Conservation (phyloP, 1,140 invertebrate species). For the Bacillus rossius region DNA sequence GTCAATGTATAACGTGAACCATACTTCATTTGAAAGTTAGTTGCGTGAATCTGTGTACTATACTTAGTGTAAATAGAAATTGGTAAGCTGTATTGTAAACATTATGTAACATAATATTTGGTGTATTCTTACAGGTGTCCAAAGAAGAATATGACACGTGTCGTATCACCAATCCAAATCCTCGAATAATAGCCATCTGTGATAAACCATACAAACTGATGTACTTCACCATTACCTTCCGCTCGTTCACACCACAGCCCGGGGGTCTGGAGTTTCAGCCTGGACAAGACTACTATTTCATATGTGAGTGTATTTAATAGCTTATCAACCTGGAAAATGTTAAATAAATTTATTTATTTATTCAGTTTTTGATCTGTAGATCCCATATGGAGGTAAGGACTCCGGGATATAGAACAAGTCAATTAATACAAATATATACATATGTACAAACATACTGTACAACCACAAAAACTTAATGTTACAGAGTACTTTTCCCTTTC, state of each 20-base stretch:
- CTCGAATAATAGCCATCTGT: slow-evolving; percentile 90
- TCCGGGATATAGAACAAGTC: too few species aligned
- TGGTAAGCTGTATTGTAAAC: too few species aligned
- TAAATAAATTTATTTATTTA: background rate
- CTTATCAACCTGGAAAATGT: background rate
- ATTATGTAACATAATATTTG: background rate
- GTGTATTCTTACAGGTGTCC: slow-evolving; percentile 54
- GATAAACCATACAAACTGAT: slow-evolving; percentile 90
- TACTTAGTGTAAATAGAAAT: too few species aligned
- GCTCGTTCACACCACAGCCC: slow-evolving; percentile 92
- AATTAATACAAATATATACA: too few species aligned
- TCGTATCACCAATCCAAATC: slow-evolving; percentile 89
- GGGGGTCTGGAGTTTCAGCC: slow-evolving; percentile 91
- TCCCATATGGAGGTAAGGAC: too few species aligned
- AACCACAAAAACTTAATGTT: background rate
- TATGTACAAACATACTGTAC: too few species aligned
- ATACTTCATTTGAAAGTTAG: too few species aligned
- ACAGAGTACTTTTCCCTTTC: background rate
- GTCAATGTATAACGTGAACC: too few species aligned
- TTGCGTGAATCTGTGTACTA: too few species aligned
- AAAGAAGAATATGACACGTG: slow-evolving; percentile 95
- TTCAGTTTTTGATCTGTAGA: too few species aligned
- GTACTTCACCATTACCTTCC: slow-evolving; percentile 95
- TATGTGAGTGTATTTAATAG: slow-evolving; percentile 57
- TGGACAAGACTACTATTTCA: slow-evolving; percentile 94